These are phyloP conservation scores for Cyclophora albipunctata DNA, from an alignment of 2,888 invertebrate species.

Conservation along the genomic window DNA sequence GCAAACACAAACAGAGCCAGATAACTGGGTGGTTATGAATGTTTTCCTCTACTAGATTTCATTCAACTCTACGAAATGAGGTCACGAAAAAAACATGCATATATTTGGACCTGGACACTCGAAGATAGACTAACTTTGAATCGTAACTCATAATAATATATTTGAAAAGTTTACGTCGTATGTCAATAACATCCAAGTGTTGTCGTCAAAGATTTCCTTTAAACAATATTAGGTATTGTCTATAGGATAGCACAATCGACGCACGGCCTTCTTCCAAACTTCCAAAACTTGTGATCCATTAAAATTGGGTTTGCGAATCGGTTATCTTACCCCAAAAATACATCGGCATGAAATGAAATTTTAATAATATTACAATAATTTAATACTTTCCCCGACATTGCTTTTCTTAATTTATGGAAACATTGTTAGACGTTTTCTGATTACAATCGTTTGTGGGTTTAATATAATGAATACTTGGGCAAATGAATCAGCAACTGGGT, in stretches of 20 bases:
- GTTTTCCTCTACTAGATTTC: constrained; percentile 1
- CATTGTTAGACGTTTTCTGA: no score
- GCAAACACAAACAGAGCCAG: no score
- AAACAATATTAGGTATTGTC: constrained; percentile 28
- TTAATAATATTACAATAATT: neutral
- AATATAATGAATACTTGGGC: constrained; percentile 1
- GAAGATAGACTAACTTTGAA: constrained; percentile 30
- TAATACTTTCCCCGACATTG: neutral
- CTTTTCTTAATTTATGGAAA: no score
- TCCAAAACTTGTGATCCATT: constrained; percentile 1
- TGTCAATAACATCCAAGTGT: constrained; percentile 26
- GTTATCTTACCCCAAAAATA: constrained; percentile 1
- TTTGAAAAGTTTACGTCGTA: constrained; percentile 42
- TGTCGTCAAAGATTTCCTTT: constrained; percentile 25
- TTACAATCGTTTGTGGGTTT: neutral
- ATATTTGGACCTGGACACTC: constrained; percentile 28
- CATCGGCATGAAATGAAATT: neutral
- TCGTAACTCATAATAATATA: constrained; percentile 44
- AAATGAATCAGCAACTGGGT: neutral
- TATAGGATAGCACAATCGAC: constrained; percentile 23
- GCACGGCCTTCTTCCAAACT: constrained; percentile 23
- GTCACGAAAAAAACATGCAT: constrained; percentile 32
- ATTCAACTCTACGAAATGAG: constrained; percentile 13
- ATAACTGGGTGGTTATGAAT: neutral
- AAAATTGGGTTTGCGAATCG: constrained; percentile 11